These are phyloP conservation scores for Hermetia illucens DNA, from an alignment of 1,140 invertebrate species.

Conservation along the genomic window DNA sequence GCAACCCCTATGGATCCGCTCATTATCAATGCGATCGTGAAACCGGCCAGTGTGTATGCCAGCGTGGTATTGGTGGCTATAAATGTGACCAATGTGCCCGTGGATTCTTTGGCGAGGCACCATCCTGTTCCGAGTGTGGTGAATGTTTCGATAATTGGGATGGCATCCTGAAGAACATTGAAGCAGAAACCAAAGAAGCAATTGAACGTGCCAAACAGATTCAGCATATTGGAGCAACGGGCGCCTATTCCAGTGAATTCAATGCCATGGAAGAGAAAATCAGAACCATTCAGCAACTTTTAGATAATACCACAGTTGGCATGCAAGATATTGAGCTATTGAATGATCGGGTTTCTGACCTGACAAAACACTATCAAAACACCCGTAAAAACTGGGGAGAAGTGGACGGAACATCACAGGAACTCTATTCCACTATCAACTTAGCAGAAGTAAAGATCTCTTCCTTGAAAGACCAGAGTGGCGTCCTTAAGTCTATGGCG, in stretches of 20 bases:
- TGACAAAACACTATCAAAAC: conserved; percentile 23
- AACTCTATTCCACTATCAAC: conserved; percentile 62
- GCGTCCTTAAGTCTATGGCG: conserved; percentile 56
- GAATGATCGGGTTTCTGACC: conserved; percentile 29
- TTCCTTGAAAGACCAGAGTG: conserved; percentile 54
- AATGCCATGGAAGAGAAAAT: conserved; percentile 77
- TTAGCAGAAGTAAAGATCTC: conserved; percentile 62
- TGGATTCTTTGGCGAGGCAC: conserved; percentile 81
- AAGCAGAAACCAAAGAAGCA: conserved; percentile 53
- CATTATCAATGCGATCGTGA: conserved; percentile 73
- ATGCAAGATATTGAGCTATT: conserved; percentile 55
- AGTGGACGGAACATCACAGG: conserved; percentile 49
- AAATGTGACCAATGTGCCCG: conserved; percentile 92
- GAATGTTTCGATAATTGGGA: conserved; percentile 99
- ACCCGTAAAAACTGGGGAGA: conserved; percentile 35
- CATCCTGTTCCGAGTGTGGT: conserved; percentile 85
- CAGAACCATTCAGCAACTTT: conserved; percentile 48
- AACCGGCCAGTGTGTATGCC: conserved; percentile 79
- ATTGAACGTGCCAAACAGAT: conserved; percentile 80
- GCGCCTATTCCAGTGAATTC: conserved; percentile 89
- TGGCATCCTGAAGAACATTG: conserved; percentile 56
- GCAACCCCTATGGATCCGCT: conserved; percentile 72
- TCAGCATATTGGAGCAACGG: conserved; percentile 81
- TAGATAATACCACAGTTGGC: conserved; percentile 63
- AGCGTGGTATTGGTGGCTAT: conserved; percentile 82